Evolutionary conservation across 2,113 vertebrate genomes (phyloP).

Genomic region (Aplodontia rufa): DNA sequence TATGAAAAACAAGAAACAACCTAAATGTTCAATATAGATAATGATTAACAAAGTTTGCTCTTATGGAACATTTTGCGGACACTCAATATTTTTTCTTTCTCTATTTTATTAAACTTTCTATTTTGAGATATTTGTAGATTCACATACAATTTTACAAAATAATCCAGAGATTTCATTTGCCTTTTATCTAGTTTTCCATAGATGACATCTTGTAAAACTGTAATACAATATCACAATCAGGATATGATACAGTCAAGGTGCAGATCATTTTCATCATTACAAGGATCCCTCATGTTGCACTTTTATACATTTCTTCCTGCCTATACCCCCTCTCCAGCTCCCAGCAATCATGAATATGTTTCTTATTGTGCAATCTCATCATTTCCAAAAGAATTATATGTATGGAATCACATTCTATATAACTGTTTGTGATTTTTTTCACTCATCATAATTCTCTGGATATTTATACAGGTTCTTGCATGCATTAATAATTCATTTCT

Average conservation of each 20-base stretch:
- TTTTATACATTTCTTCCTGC: not conserved
- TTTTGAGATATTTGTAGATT: not conserved
- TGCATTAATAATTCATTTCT: not conserved
- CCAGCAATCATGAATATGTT: not conserved
- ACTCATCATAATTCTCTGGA: not conserved
- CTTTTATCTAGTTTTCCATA: not conserved
- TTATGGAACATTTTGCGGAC: not conserved
- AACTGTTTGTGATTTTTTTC: not conserved
- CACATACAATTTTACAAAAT: not conserved
- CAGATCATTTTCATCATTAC: not conserved
- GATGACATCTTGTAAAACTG: not conserved
- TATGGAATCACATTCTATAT: not conserved
- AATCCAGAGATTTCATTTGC: not conserved
- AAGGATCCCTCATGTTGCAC: not conserved
- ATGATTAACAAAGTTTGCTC: not conserved
- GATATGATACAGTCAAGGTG: not conserved
- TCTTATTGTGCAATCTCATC: not conserved
- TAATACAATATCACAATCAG: not conserved
- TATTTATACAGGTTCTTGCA: not conserved
- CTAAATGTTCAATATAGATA: not conserved
- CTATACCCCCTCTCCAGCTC: accelerated
- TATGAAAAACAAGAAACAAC: not conserved
- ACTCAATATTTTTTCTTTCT: not conserved
- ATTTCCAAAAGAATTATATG: not conserved
- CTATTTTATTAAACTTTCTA: not conserved